Evolutionary conservation across 1,140 invertebrate genomes (phyloP), one percentile per base, ranked within the genome.

Genomic region (Platorchestia sp.): DNA sequence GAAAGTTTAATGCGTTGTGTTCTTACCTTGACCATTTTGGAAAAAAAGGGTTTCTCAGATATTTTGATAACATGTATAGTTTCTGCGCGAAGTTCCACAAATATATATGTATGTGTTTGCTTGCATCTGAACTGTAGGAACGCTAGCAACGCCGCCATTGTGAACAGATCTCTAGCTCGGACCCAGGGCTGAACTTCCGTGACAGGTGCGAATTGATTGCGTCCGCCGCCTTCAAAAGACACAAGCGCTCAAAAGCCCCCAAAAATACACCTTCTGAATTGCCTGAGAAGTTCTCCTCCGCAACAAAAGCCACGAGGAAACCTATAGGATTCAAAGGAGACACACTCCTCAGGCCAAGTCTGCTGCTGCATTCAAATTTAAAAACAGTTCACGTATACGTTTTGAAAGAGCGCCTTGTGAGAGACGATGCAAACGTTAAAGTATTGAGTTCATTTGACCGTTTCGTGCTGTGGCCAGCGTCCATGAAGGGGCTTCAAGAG

Each of bases 191-290:
- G 19, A 90, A 41, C 3, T 27, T 5, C 27, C 44, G 87, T 90
- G 87, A 43, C 87, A 90, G 87, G 87, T 90, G 87, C 44, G 87
- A 90, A 90, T 90, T 90, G 87, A 90, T 90, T 42, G 87, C 41
- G 87, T 42, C 87, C 87, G 44, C 36, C 14, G 14, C 59, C 59
- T 75, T 75, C 59, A 22, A 75, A 75, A 75, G 59, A 75, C 59
- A 75, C 59, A 75, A 75, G 36, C 59, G 59, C 59, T 75, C 59
- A 10, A 75, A 75, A 75, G 59, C 59, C 59, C 36, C 59, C 59
- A 10, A 75, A 75, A 75, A 75, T 75, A 75, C 59, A 75, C 59
- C 59, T 27, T 22, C 59, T 75, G 1, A 75, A 75, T 75, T 75
- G 10, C 59, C 59, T 75, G 59, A 75, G 59, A 75, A 75, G 14